A percentile compares a stretch with the other conserved stretches of the same genome.
phyloP scores from a whole-genome alignment of 2,888 invertebrate genomes.

The Glomeris marginata region DNA sequence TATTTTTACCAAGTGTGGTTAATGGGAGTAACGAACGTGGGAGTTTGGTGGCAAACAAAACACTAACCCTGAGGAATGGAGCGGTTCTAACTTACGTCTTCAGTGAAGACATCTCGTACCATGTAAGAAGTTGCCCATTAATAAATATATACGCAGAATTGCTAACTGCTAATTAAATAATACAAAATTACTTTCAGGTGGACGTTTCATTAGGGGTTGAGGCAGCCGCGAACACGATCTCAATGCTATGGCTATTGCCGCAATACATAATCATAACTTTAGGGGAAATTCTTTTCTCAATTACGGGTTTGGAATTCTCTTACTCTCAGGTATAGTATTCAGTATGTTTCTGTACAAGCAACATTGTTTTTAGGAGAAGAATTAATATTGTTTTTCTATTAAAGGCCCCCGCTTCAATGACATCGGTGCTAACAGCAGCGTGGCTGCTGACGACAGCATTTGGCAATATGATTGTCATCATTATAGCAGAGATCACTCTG shows the following conservation, averaged over 20 bases:
- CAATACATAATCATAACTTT: conserved; percentile 85
- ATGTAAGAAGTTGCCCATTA: too few species aligned
- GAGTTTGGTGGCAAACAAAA: too few species aligned
- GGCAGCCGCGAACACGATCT: conserved; percentile 48
- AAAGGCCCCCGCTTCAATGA: conserved; percentile 74
- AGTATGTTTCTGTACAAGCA: neutral
- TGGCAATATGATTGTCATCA: conserved; percentile 83
- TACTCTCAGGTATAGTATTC: conserved; percentile 49
- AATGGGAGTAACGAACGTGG: too few species aligned
- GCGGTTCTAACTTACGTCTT: too few species aligned
- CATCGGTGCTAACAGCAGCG: conserved; percentile 77
- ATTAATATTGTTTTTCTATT: neutral
- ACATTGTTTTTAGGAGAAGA: neutral
- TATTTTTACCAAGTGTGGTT: too few species aligned
- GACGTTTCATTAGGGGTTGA: neutral
- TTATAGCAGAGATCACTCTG: conserved; percentile 62
- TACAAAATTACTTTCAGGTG: too few species aligned
- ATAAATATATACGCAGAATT: too few species aligned
- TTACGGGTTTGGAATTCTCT: conserved; percentile 89
- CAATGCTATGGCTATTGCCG: conserved; percentile 73
- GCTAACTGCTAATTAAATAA: too few species aligned
- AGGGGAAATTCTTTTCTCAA: conserved; percentile 90
- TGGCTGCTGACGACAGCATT: conserved; percentile 87
- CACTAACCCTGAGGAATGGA: too few species aligned
- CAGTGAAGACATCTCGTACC: too few species aligned